phyloP scores from a whole-genome alignment of 2,797 vertebrate genomes.

The Clamator glandarius region DNA sequence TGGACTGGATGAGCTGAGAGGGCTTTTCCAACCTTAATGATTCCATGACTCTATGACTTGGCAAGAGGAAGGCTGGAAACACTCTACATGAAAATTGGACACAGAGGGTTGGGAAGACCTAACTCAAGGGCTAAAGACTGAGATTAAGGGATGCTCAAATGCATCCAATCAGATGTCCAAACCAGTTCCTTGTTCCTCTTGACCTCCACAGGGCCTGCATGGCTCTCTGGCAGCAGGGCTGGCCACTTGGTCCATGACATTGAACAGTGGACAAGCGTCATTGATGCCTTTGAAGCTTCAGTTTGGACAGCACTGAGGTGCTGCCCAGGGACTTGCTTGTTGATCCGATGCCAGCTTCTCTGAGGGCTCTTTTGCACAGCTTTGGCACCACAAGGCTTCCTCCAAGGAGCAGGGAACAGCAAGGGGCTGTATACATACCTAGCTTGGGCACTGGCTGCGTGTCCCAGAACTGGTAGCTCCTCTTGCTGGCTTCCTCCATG shows the following conservation, averaged over 20 bases:
- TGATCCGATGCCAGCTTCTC: neutral
- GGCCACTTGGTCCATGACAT: rapidly evolving
- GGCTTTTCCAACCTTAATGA: too few relatives aligned
- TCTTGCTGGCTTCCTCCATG: constrained; percentile 96
- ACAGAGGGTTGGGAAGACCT: neutral
- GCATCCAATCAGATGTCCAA: neutral
- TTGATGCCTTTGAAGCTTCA: neutral
- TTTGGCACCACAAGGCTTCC: neutral
- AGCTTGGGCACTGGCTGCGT: constrained; percentile 97
- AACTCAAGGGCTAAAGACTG: neutral
- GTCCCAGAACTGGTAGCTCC: constrained; percentile 99
- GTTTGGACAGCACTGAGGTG: neutral
- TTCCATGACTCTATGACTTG: too few relatives aligned
- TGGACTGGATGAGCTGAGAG: too few relatives aligned
- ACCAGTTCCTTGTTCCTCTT: rapidly evolving
- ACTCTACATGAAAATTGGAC: rapidly evolving
- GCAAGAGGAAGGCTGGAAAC: too few relatives aligned
- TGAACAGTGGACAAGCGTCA: neutral
- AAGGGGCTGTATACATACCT: constrained; percentile 76
- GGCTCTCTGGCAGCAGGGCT: neutral
- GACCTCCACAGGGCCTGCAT: rapidly evolving
- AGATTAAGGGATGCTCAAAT: neutral
- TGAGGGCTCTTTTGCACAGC: neutral
- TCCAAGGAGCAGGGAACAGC: rapidly evolving
- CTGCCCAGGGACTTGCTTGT: neutral